A percentile compares a stretch with the other conserved stretches of the same genome.
Evolutionary conservation across 1,140 invertebrate genomes (phyloP).

Genomic region (Cotesia vestalis): DNA sequence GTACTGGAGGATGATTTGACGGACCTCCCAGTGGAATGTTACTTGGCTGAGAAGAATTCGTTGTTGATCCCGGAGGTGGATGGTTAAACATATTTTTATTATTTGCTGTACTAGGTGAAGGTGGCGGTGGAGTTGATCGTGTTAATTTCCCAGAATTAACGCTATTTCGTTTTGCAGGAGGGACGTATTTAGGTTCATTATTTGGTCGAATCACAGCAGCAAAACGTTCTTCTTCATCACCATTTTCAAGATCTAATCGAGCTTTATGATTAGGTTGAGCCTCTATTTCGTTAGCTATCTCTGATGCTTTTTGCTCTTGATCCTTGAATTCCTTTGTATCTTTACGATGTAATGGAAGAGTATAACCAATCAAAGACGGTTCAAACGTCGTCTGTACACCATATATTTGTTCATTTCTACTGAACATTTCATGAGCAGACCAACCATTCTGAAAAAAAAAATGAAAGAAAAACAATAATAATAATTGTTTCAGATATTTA

Average conservation of each 20-base stretch:
- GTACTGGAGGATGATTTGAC: conserved; percentile 46
- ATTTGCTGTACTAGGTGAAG: conserved; percentile 55
- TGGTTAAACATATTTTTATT: conserved; percentile 61
- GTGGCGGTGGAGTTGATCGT: conserved; percentile 68
- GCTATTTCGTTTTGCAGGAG: conserved; percentile 79
- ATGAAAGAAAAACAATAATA: conserved; percentile 4
- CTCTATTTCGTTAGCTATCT: conserved; percentile 91
- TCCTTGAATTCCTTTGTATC: conserved; percentile 87
- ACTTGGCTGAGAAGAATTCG: conserved; percentile 56
- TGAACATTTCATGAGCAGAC: conserved; percentile 95
- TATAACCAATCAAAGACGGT: conserved; percentile 85
- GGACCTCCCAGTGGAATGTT: conserved; percentile 58
- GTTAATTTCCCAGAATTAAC: conserved; percentile 69
- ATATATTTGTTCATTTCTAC: conserved; percentile 89
- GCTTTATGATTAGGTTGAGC: conserved; percentile 81
- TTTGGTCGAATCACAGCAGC: conserved; percentile 73
- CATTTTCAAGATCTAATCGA: conserved; percentile 88
- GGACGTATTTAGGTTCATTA: conserved; percentile 76
- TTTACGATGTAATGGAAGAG: conserved; percentile 82
- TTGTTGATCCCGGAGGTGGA: conserved; percentile 53
- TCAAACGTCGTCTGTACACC: conserved; percentile 90
- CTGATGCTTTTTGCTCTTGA: conserved; percentile 75
- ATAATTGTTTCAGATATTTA: conserved; percentile 5
- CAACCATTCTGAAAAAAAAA: conserved; percentile 80
- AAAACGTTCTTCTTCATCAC: conserved; percentile 88